Conservation (phyloP, 1,140 invertebrate species). For the Bombus confusus region DNA sequence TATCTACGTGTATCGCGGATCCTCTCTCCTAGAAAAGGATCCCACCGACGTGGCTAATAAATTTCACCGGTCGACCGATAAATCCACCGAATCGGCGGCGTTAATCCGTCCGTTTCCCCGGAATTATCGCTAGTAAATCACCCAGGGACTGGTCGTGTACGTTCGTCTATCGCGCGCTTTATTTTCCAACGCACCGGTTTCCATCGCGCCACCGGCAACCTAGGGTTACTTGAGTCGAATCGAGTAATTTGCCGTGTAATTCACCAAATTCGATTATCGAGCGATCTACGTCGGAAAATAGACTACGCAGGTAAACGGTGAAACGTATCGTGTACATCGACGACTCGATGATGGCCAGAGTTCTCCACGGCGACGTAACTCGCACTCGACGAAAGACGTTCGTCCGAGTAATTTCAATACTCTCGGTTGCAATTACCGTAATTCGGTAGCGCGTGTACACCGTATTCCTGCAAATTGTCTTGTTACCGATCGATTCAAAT, state of each 20-base stretch:
- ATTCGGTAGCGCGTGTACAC: no score
- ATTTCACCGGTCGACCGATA: slow-evolving; percentile 43
- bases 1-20: slow-evolving; percentile 42
- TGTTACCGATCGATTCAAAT: rapidly evolving
- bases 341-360: no score
- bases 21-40: slow-evolving; percentile 39
- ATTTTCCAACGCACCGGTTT: slow-evolving; percentile 13
- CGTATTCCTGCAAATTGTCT: no score
- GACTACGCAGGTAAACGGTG: no score
- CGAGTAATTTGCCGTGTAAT: not conserved
- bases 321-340: no score
- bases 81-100: slow-evolving; percentile 48
- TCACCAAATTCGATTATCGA: no score
- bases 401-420: no score
- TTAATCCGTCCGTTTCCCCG: slow-evolving; percentile 51
- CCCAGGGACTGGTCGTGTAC: no score
- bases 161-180: slow-evolving; percentile 19
- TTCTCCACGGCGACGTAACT: no score
- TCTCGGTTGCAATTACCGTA: no score
- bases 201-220: not conserved
- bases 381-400: no score
- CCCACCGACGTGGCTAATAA: slow-evolving; percentile 37
- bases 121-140: slow-evolving; percentile 50
- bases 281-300: no score
- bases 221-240: not conserved